Base-by-base conservation (phyloP, 2,113 vertebrate genomes). In the Lophochroa leadbeateri region DNA sequence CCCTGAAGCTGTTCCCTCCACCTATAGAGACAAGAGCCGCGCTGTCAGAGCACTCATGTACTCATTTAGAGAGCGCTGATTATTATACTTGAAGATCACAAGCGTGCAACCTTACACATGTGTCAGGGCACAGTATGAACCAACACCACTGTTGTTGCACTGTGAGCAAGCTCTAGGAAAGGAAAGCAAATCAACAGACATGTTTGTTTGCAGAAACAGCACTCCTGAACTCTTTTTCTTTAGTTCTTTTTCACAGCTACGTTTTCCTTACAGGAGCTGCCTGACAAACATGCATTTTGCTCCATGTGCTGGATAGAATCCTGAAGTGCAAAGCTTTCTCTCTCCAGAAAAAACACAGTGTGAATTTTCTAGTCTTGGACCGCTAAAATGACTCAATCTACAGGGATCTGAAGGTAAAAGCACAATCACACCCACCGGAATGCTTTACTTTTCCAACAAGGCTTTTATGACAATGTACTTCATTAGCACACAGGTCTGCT, bases 211-310 rank as follows among this genome's bases (percentile, higher is more conserved):
- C 70, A 68, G 58, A 72, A 88, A 67, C 3, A 7, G 52, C 29
- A 44, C 44, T 83, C 57, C 43, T 18, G 29, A 60, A 27, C 55
- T 79, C 16, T 44, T 60, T 69, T 83, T 20, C 63, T 85, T 86
- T 21, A 68, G 65, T 10, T 86, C 19, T 69, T 74, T 44, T 86
- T 84, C 52, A 76, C 23, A 43, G 37, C 77, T 25, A 41, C 13
- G 74, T 65, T 92, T 82, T 92, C 87, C 84, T 94, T 91, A 65
- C 52, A 88, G 49, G 41, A 82, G 23, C 6, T 89, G 80, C 86
- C 77, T 47, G 33, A 70, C 82, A 86, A 81, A 68, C 29, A 41
- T 60, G 47, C 78, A 75, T 88, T 93, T 76, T 84, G 57, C 75
- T 92, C 27, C 77, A 88, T 71, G 39, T 49, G 29, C 55, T 71